Evolutionary conservation across 2,797 vertebrate species (phyloP).

Genomic region (Calcarius lapponicus): DNA sequence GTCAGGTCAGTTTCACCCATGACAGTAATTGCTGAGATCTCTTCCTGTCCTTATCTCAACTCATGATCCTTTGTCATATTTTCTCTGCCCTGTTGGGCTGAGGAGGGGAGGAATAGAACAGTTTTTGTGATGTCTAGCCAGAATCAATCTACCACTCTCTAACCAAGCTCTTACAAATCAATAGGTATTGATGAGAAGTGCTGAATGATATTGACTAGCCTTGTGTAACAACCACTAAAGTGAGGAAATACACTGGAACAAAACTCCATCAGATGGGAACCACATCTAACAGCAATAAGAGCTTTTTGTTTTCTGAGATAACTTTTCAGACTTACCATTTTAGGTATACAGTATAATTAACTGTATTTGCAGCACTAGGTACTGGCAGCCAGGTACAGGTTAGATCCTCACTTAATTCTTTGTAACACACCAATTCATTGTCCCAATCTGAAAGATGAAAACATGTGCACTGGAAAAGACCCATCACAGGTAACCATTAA

Average conservation of each 20-base stretch:
- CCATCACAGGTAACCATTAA: background rate
- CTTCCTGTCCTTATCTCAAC: background rate
- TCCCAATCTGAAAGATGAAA: slow-evolving; percentile 60
- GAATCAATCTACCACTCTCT: background rate
- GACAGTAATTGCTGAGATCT: background rate
- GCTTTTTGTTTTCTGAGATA: background rate
- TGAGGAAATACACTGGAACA: background rate
- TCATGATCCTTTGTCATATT: background rate
- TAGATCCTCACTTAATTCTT: slow-evolving; percentile 15
- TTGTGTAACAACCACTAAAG: background rate
- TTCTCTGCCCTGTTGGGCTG: background rate
- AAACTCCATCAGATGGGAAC: background rate
- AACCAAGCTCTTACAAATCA: background rate
- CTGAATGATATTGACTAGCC: background rate
- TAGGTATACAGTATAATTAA: slow-evolving; percentile 42
- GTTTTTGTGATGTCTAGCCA: background rate
- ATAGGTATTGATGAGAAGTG: background rate
- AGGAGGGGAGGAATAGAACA: background rate
- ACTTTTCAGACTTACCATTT: slow-evolving; percentile 63
- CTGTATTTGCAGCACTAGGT: background rate
- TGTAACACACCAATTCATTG: slow-evolving; percentile 55
- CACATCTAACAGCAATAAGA: background rate
- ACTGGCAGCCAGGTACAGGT: slow-evolving; percentile 52
- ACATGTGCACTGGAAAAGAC: background rate
- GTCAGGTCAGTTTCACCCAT: background rate